These are phyloP conservation scores for Andrena trimmerana DNA, from an alignment of 2,888 invertebrate genomes.

Conservation along the genomic window DNA sequence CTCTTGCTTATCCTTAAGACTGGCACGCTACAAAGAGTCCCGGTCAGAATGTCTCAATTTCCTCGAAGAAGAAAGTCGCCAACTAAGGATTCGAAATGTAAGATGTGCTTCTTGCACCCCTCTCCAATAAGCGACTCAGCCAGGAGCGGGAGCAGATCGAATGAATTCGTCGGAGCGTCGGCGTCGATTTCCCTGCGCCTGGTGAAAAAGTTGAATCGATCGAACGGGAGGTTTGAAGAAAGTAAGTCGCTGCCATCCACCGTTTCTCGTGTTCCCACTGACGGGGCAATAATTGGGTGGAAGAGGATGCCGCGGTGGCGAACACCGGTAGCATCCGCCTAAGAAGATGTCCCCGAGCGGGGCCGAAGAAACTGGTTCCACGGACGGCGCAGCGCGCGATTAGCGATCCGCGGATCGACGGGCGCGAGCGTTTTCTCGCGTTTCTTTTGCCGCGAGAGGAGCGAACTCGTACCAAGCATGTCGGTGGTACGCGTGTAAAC, in stretches of 20 bases:
- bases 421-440: slow-evolving; percentile 49
- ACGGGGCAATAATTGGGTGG: slow-evolving; percentile 66
- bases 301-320: slow-evolving; percentile 22
- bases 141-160: background rate
- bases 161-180: slow-evolving; percentile 22
- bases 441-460: slow-evolving; percentile 51
- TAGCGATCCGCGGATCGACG: slow-evolving; percentile 54
- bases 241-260: slow-evolving; percentile 27
- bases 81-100: background rate
- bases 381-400: slow-evolving; percentile 39
- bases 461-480: slow-evolving; percentile 43
- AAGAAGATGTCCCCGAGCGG: slow-evolving; percentile 48
- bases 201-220: background rate
- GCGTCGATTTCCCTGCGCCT: background rate
- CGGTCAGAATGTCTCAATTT: background rate
- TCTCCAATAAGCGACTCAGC: background rate
- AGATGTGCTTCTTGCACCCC: background rate
- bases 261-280: slow-evolving; percentile 33
- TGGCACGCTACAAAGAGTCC: background rate
- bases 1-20: background rate
- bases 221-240: slow-evolving; percentile 12
- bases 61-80: slow-evolving; percentile 2
- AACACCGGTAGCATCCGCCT: slow-evolving; percentile 20
- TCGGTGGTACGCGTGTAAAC: slow-evolving; percentile 56
- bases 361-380: slow-evolving; percentile 65